phyloP scores from a whole-genome alignment of 2,113 vertebrate genomes.

The Marmota flaviventris region DNA sequence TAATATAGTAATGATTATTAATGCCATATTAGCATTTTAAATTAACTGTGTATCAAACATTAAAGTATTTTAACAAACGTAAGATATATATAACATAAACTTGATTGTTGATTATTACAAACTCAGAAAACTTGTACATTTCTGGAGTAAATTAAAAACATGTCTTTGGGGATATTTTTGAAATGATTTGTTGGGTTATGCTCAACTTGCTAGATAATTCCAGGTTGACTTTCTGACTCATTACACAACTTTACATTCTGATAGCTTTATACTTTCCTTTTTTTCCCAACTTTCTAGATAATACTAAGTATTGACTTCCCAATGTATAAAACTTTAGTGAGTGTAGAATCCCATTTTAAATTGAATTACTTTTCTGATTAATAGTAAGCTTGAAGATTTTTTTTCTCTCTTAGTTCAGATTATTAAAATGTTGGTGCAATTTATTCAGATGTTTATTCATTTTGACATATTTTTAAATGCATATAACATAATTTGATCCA shows the following conservation, averaged over 20 bases:
- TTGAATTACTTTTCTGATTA: not conserved
- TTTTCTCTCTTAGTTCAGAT: too few relatives aligned
- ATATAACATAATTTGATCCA: too few relatives aligned
- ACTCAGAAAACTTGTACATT: not conserved
- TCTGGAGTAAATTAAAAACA: not conserved
- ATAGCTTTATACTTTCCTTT: not conserved
- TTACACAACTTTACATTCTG: not conserved
- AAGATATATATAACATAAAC: not conserved
- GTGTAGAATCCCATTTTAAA: not conserved
- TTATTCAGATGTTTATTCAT: too few relatives aligned
- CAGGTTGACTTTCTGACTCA: not conserved
- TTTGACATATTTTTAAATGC: too few relatives aligned
- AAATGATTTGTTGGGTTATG: not conserved
- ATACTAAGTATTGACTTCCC: not conserved
- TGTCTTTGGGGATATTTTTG: not conserved
- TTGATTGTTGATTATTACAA: not conserved
- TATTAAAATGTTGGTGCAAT: too few relatives aligned
- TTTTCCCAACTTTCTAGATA: not conserved
- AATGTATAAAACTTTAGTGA: not conserved
- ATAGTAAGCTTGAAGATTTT: not conserved
- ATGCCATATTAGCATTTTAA: not conserved
- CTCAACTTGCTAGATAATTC: not conserved
- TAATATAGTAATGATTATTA: not conserved
- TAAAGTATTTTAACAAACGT: not conserved
- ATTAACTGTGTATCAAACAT: not conserved